Base-by-base conservation (phyloP, 2,113 vertebrate genomes). In the Eira barbara region DNA sequence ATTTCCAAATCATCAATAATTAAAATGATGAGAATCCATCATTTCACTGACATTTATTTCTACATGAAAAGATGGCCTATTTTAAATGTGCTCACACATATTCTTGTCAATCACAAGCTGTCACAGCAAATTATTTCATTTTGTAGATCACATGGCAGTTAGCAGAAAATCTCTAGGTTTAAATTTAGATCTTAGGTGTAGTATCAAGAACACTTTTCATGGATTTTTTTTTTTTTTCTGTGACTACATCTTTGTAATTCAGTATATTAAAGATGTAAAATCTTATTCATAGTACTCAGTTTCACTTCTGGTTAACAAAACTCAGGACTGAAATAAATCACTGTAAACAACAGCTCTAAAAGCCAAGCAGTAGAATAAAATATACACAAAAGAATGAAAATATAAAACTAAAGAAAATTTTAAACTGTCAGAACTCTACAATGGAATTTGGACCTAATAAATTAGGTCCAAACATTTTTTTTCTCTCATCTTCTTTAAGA, bases 101-200 rank as follows among this genome's bases (percentile, higher is more conserved):
- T 96, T 98, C 91, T 97, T 98, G 98, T 98, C 98, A 99, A 98
- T 98, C 98, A 98, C 96, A 95, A 98, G 47, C 96, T 98, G 98
- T 99, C 98, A 99, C 73, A 98, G 98, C 98, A 98, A 98, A 99
- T 99, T 98, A 98, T 95, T 97, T 98, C 94, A 98, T 98, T 98
- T 97, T 98, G 96, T 97, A 98, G 97, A 98, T 98, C 91, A 97
- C 83, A 91, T 92, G 97, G 73, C 89, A 97, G 89, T 82, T 98
- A 98, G 88, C 85, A 98, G 98, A 98, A 98, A 99, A 80, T 89
- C 94, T 98, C 71, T 36, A 93, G 52, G 93, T 97, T 97, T 98
- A 97, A 98, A 98, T 94, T 97, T 91, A 98, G 86, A 96, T 96
- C 84, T 97, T 91, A 98, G 98, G 96, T 78, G 42, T 85, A 97